A percentile compares a stretch with the other conserved stretches of the same genome.
Conservation (phyloP, 64 coral and sea anemone genomes). For the Orbicella faveolata region DNA sequence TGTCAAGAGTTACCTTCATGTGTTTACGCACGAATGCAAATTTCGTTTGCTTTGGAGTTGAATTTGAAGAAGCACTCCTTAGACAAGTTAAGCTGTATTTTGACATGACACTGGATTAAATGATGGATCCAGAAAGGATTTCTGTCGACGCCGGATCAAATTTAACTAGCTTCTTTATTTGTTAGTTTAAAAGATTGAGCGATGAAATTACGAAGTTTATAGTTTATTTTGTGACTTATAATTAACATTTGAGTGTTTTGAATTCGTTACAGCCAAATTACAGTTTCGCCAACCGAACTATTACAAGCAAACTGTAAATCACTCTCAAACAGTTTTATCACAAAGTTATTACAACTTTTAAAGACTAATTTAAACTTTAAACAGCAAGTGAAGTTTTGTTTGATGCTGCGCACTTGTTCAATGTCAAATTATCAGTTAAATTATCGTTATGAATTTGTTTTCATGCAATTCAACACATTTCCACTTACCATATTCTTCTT, state of each 20-base stretch:
- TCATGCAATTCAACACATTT: background rate
- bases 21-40: conserved; percentile 24
- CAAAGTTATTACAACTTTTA: background rate
- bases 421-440: background rate
- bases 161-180: background rate
- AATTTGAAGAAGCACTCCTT: background rate
- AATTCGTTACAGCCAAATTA: background rate
- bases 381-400: background rate
- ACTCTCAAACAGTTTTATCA: background rate
- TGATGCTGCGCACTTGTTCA: too few species aligned
- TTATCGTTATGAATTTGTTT: background rate
- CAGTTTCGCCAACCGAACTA: background rate
- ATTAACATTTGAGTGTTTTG: background rate
- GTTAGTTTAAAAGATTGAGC: background rate
- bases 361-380: background rate
- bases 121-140: background rate
- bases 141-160: background rate
- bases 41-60: background rate
- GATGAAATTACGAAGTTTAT: background rate
- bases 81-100: background rate
- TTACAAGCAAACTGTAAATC: background rate
- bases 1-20: background rate
- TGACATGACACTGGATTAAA: background rate
- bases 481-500: conserved; percentile 18
- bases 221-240: background rate